Evolutionary conservation across 2,113 vertebrate genomes (phyloP), one percentile per base, ranked within the genome.

Genomic region (Lates calcarifer): DNA sequence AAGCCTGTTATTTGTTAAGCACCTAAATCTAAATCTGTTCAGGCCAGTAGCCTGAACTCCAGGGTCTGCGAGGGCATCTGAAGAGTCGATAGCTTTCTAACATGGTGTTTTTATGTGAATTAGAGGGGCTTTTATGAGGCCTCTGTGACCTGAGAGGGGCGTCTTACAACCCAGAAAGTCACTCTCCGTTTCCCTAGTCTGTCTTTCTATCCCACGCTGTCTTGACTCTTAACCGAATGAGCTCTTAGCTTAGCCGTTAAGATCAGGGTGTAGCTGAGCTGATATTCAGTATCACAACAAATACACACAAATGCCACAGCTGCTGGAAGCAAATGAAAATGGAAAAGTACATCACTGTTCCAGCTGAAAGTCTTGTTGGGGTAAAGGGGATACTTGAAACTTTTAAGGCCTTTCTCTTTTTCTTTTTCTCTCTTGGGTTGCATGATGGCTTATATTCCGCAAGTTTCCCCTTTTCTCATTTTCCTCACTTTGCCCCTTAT

Each of bases 401-500:
- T 86, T 70, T 89, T 61, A 77, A 79, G 31, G 60, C 29, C 33
- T 15, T 22, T 37, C 67, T 66, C 14, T 43, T 35, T 65, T 31
- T 61, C 70, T 55, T 47, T 43, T 13, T 65, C 8, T 69, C 49
- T 66, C 49, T 73, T 49, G 20, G 37, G 22, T 58, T 61, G 83
- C 51, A 41, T 37, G 60, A 64, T 79, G 83, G 51, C 51, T 83
- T 64, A 83, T 58, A 74, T 74, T 78, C 76, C 86, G 39, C 60
- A 77, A 70, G 53, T 81, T 77, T 70, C 60, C 13, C 47, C 63
- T 72, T 81, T 66, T 53, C 15, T 67, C 31, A 35, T 78, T 87
- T 89, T 74, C 81, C 82, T 65, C 88, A 83, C 75, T 90, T 90
- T 81, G 67, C 64, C 62, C 62, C 60, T 83, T 86, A 91, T 87